phyloP scores from a whole-genome alignment of 2,888 invertebrate genomes.

The Neoitamus cyanurus region DNA sequence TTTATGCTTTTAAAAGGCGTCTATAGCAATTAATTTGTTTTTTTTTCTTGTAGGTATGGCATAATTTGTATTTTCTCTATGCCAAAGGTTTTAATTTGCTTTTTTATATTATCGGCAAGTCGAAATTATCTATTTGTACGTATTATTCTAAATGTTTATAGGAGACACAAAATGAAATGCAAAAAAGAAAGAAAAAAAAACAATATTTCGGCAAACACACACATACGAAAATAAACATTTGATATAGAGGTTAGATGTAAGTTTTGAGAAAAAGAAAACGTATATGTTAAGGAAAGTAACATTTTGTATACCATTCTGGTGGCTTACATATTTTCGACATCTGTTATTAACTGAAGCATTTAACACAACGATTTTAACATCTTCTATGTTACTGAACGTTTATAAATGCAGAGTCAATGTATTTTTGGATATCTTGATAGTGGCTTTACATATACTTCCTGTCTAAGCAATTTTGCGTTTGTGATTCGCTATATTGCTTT shows the following conservation, averaged over 20 bases:
- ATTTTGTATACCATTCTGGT: conserved; percentile 37
- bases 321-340: conserved; percentile 21
- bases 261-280: conserved; percentile 23
- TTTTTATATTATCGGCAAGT: background rate
- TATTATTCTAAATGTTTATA: conserved; percentile 41
- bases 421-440: background rate
- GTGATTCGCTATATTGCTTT: background rate
- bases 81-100: conserved; percentile 17
- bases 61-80: conserved; percentile 25
- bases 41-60: background rate
- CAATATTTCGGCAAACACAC: conserved; percentile 29
- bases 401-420: background rate
- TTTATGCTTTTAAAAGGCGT: conserved; percentile 42
- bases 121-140: conserved; percentile 39
- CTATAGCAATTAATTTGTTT: conserved; percentile 22
- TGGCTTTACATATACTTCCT: background rate
- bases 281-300: conserved; percentile 35
- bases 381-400: background rate
- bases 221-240: conserved; percentile 42
- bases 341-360: background rate
- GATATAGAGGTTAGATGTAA: conserved; percentile 39
- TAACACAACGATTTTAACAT: background rate
- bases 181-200: conserved; percentile 26
- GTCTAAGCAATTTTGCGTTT: background rate
- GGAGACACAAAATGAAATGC: background rate